These are phyloP conservation scores for Bergia puertoricense DNA, from an alignment of 92 coral and sea anemone species.

Conservation along the genomic window DNA sequence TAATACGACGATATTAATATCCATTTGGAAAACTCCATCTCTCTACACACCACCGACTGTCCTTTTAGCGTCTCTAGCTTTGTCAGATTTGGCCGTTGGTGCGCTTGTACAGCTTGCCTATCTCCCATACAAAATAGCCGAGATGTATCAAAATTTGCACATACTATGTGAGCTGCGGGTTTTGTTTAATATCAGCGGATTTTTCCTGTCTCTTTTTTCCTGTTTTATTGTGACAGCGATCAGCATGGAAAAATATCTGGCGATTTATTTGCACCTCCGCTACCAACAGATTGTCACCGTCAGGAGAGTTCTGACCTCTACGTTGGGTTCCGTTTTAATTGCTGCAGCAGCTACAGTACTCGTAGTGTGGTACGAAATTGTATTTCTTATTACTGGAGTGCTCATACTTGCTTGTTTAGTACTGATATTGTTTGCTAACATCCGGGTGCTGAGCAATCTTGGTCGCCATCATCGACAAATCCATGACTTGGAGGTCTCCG, in stretches of 20 bases:
- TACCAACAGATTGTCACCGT: not conserved
- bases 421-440: not conserved
- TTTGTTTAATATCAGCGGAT: constrained; percentile 1
- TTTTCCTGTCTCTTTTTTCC: constrained; percentile 16
- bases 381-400: not conserved
- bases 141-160: constrained; percentile 4
- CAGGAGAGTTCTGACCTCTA: not conserved
- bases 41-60: not conserved
- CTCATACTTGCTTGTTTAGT: constrained; percentile 3
- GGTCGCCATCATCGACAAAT: constrained; percentile 5
- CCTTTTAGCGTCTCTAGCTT: not conserved
- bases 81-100: constrained; percentile 7
- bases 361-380: constrained; percentile 1
- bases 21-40: constrained; percentile 17
- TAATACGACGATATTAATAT: not conserved
- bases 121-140: constrained; percentile 17
- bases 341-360: constrained; percentile 1
- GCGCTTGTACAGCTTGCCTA: constrained; percentile 10
- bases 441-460: constrained; percentile 4
- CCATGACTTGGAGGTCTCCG: not conserved
- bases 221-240: constrained; percentile 12
- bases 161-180: not conserved
- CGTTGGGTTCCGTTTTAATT: not conserved
- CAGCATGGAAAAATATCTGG: constrained; percentile 10
- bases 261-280: constrained; percentile 13